Percentiles rank a stretch among this genome's conserved stretches.
phyloP scores from a whole-genome alignment of 2,888 invertebrate genomes.

The Petrophora chlorosata region DNA sequence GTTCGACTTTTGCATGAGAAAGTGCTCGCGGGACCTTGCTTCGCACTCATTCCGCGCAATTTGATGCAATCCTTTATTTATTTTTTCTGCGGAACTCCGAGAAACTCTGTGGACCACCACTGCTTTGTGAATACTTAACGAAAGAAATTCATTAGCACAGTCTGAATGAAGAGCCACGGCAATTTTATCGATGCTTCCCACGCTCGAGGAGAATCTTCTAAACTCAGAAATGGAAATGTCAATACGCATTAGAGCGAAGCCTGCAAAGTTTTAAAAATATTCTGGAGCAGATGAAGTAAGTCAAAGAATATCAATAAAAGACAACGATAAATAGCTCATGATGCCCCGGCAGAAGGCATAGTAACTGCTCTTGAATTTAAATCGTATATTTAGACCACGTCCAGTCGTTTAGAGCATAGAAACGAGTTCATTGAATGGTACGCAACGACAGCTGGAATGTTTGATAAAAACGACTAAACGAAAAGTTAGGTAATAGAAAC shows the following conservation, averaged over 20 bases:
- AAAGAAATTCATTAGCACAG: slow-evolving; percentile 73
- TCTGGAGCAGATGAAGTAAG: slow-evolving; percentile 46
- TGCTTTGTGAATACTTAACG: slow-evolving; percentile 72
- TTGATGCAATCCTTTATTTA: slow-evolving; percentile 69
- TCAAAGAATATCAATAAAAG: slow-evolving; percentile 61
- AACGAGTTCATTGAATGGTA: slow-evolving; percentile 75
- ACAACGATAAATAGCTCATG: slow-evolving; percentile 69
- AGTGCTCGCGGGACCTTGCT: slow-evolving; percentile 72
- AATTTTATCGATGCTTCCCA: slow-evolving; percentile 53
- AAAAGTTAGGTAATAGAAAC: slow-evolving; percentile 69
- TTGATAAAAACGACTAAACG: slow-evolving; percentile 68
- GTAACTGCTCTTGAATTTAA: slow-evolving; percentile 77
- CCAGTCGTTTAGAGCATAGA: slow-evolving; percentile 74
- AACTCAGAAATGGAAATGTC: slow-evolving; percentile 41
- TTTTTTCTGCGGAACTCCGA: slow-evolving; percentile 64
- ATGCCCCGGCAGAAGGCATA: slow-evolving; percentile 60
- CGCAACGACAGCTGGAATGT: slow-evolving; percentile 70
- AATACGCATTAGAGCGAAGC: slow-evolving; percentile 23
- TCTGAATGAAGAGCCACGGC: slow-evolving; percentile 53
- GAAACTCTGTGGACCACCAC: slow-evolving; percentile 56
- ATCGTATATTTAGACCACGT: slow-evolving; percentile 75
- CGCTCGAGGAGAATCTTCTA: slow-evolving; percentile 41
- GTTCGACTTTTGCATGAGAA: slow-evolving; percentile 84
- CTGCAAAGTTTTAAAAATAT: slow-evolving; percentile 36
- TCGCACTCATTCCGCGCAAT: slow-evolving; percentile 70